Base-by-base conservation (phyloP, 2,888 invertebrate genomes). In the Acanthosepion pharaonis region DNA sequence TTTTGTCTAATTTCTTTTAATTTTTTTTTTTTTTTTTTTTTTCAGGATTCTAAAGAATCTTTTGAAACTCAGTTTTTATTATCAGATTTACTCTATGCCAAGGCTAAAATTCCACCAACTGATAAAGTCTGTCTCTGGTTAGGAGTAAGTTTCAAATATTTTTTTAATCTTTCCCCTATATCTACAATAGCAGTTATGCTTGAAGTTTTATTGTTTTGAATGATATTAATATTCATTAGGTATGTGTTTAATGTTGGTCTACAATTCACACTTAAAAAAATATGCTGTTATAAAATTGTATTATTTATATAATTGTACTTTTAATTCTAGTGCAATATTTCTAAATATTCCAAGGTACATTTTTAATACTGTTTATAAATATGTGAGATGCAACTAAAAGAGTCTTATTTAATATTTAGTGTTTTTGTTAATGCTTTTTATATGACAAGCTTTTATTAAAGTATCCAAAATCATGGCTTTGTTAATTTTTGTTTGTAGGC, bases 51-150 rank as follows among this genome's bases (percentile, higher is more conserved):
- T 78, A 97, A 97, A 94, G 97, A 98, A 94, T 98, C 98, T 95
- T 98, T 98, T 97, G 98, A 99, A 97, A 99, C 99, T 11, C 98
- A 99, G 96, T 99, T 99, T 98, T 98, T 99, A 96, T 98, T 99
- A 53, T 99, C 99, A 96, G 99, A 99, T 97, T 99, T 99, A 98
- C 98, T 99, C 94, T 98, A 98, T 97, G 98, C 98, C 91, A 98
- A 98, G 98, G 99, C 99, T 1, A 98, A 98, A 96, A 98, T 99
- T 96, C 98, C 98, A 95, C 99, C 99, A 4, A 99, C 99, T 51
- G 98, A 99, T 96, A 99, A 98, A 96, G 99, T 99, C 28, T 98
- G 98, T 95, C 97, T 98, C n/a, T 98, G 98, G 98, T 97, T 98
- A 95, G 98, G 98, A 95, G 98, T 98, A 97, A 97, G 98, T 97